Conservation (phyloP, 2,113 vertebrate genomes). For the Sturnira hondurensis region DNA sequence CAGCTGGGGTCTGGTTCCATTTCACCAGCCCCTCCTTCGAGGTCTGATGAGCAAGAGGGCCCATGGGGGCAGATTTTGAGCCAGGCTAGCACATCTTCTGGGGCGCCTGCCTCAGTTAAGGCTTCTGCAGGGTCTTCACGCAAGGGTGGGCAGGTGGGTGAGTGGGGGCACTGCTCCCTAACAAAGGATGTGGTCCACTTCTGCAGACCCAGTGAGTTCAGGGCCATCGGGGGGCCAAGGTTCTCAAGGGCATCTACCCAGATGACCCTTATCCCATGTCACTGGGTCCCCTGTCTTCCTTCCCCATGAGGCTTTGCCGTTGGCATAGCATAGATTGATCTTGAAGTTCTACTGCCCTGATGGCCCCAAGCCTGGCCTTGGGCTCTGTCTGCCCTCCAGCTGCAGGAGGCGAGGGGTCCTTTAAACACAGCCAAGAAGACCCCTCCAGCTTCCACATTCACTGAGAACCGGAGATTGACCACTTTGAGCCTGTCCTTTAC, state of each 20-base stretch:
- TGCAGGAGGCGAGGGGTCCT: background rate
- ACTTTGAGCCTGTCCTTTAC: background rate
- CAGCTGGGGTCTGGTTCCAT: background rate
- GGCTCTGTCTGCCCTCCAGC: background rate
- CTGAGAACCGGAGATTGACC: background rate
- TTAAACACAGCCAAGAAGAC: background rate
- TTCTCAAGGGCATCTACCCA: background rate
- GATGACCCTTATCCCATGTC: background rate
- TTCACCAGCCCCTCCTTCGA: background rate
- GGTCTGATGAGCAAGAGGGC: background rate
- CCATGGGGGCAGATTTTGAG: too few species aligned
- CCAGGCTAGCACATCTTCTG: too few species aligned
- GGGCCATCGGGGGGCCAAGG: background rate
- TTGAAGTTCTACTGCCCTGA: background rate
- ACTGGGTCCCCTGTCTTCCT: background rate
- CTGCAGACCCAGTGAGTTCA: too few species aligned
- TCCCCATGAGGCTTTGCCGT: background rate
- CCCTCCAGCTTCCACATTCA: background rate
- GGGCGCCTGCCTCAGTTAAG: background rate
- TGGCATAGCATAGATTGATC: fast-evolving
- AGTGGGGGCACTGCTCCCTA: background rate
- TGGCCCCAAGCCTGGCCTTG: background rate
- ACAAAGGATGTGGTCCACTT: background rate
- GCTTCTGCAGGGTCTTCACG: background rate
- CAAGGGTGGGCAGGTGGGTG: fast-evolving